Evolutionary conservation across 2,113 vertebrate species (phyloP), one percentile per base, ranked within the genome.

Genomic region (Morone chrysops): DNA sequence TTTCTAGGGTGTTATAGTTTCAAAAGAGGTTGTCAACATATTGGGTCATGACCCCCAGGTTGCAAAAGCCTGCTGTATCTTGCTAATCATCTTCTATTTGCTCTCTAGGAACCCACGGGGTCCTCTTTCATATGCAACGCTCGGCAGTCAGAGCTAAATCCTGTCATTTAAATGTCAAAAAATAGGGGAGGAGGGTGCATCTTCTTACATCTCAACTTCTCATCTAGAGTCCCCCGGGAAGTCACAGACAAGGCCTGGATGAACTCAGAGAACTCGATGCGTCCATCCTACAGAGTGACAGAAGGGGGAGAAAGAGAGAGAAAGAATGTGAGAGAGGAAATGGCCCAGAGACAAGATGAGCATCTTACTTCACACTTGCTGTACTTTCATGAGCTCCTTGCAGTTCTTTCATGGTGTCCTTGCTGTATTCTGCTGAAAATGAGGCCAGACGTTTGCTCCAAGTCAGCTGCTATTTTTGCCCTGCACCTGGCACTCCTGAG

Each of bases 221-320:
- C 98, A 1, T 99, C 98, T 93, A 99, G 94, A 0, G 98, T 99
- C 2, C 98, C 98, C 56, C 98, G 94, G 2, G 98, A 99, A 75
- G 98, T 99, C 90, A 99, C 98, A 0, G 98, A 99, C 93, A 99
- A 93, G 0, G 98, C 98, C 94, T 99, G 98, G 94, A 99, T 99
- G 93, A 99, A 99, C 92, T 99, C 98, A 0, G 97, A 97, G 87
- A 99, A 99, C 93, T 99, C 98, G 4, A 99, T 99, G 83, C 97
- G 96, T 74, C 98, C 98, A 0, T 99, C 98, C 98, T 99, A 88
- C 59, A 50, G 8, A 17, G 78, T 5, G 38, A 81, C 60, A 85
- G 81, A 66, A 67, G 48, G 20, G 70, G 84, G 40, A 62, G 22
- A 74, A 68, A 69, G 20, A 43, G 20, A 41, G 22, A 70, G 59